Evolutionary conservation across 1,140 invertebrate genomes (phyloP).

Genomic region (Danaus plexippus): DNA sequence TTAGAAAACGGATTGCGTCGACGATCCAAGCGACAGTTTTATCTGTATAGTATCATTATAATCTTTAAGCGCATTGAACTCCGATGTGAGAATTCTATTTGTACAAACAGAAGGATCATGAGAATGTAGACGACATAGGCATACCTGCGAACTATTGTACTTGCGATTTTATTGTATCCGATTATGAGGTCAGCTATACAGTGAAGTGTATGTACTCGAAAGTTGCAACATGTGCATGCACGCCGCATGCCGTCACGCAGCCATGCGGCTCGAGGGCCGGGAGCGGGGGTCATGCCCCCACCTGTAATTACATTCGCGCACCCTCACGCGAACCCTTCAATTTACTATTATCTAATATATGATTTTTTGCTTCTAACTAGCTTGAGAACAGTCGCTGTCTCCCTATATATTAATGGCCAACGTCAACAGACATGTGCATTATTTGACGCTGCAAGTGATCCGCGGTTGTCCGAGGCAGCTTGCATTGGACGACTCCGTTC

Average conservation of each 20-base stretch:
- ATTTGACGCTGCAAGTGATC: constrained; percentile 43
- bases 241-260: constrained; percentile 21
- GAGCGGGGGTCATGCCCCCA: constrained; percentile 29
- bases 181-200: constrained; percentile 18
- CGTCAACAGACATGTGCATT: constrained; percentile 57
- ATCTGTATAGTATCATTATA: constrained; percentile 19
- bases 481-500: constrained; percentile 24
- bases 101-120: neutral
- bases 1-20: constrained; percentile 33
- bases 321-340: constrained; percentile 25
- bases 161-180: constrained; percentile 13
- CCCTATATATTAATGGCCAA: constrained; percentile 49
- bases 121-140: constrained; percentile 1
- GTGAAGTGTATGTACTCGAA: constrained; percentile 16
- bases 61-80: constrained; percentile 22
- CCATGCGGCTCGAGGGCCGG: constrained; percentile 19
- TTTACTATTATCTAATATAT: constrained; percentile 48
- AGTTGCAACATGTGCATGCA: constrained; percentile 24
- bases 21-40: constrained; percentile 29
- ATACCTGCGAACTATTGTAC: constrained; percentile 7
- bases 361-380: constrained; percentile 33
- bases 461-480: constrained; percentile 39
- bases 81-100: constrained; percentile 9
- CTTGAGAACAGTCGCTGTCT: constrained; percentile 63
- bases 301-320: constrained; percentile 26